These are phyloP conservation scores for Agriopis aurantiaria DNA, from an alignment of 2,888 invertebrate genomes.

Conservation along the genomic window DNA sequence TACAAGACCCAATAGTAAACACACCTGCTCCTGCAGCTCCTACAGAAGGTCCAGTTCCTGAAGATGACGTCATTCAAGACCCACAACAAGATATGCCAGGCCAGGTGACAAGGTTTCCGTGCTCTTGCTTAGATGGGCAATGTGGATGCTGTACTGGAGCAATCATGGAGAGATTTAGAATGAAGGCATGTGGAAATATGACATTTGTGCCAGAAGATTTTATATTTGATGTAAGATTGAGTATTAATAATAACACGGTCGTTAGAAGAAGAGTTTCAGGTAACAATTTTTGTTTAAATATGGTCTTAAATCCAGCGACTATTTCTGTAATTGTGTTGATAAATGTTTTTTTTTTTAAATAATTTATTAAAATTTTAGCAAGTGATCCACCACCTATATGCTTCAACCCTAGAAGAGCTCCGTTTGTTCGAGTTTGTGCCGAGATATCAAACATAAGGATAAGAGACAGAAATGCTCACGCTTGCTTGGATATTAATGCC, in stretches of 20 bases:
- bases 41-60: slow-evolving; percentile 57
- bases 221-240: slow-evolving; percentile 90
- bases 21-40: slow-evolving; percentile 49
- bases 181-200: slow-evolving; percentile 92
- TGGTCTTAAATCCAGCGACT: neutral
- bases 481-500: slow-evolving; percentile 92
- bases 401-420: slow-evolving; percentile 89
- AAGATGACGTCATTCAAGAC: slow-evolving; percentile 56
- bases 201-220: slow-evolving; percentile 94
- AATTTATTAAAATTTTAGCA: slow-evolving; percentile 72
- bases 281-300: slow-evolving; percentile 58
- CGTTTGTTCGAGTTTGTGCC: slow-evolving; percentile 90
- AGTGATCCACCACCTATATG: slow-evolving; percentile 92
- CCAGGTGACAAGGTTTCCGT: slow-evolving; percentile 86
- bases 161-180: slow-evolving; percentile 87
- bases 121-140: slow-evolving; percentile 87
- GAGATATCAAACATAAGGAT: slow-evolving; percentile 93
- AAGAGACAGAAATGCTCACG: slow-evolving; percentile 91
- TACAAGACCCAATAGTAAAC: slow-evolving; percentile 45
- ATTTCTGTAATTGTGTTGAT: neutral
- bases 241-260: slow-evolving; percentile 90
- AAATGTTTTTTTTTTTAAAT: neutral
- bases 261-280: slow-evolving; percentile 91
- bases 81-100: slow-evolving; percentile 67
- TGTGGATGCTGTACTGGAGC: slow-evolving; percentile 91